Evolutionary conservation across 2,888 invertebrate species (phyloP), one percentile per base, ranked within the genome.

Genomic region (Cosmorhoe ocellata): DNA sequence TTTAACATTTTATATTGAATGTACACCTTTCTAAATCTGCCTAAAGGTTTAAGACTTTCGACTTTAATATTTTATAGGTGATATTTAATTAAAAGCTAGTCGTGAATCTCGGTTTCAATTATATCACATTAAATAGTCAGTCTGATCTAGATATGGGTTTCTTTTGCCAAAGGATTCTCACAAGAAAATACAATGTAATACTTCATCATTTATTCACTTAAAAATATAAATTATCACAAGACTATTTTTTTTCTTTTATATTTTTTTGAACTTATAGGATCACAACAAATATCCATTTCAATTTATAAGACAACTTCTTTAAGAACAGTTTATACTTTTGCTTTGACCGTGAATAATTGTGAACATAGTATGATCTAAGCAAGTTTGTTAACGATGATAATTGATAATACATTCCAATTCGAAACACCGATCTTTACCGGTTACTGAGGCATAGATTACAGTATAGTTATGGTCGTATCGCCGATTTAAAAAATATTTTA

Each of bases 161-260:
- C n/a, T n/a, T n/a, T n/a, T n/a, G 24, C 4, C 7, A 24, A 24
- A 2, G n/a, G 7, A 11, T 24, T 36, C 0, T 24, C 22, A 38
- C 34, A 74, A 61, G 66, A 70, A 75, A 69, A 59, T 59, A 67
- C 57, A 64, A 56, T 63, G 58, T 62, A 85, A 88, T 90, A 87
- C 82, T 88, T 84, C 81, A 81, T 87, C 79, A 81, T 88, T 90
- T 89, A 89, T 88, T 90, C 81, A 83, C 83, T 84, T 87, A 82
- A 81, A 81, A 79, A 86, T 87, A 87, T 86, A 87, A 85, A 85
- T 87, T 90, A 90, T 90, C 90, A 90, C 89, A 90, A 89, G 88
- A 89, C 88, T 84, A 87, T 76, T 81, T 84, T 79, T 77, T 78
- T 68, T 73, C 72, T 79, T 54, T 58, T 58, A 58, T 56, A 79